Percentiles rank a stretch among this genome's conserved stretches.
phyloP scores from a whole-genome alignment of 2,888 invertebrate genomes.

The Ctenicera cuprea region DNA sequence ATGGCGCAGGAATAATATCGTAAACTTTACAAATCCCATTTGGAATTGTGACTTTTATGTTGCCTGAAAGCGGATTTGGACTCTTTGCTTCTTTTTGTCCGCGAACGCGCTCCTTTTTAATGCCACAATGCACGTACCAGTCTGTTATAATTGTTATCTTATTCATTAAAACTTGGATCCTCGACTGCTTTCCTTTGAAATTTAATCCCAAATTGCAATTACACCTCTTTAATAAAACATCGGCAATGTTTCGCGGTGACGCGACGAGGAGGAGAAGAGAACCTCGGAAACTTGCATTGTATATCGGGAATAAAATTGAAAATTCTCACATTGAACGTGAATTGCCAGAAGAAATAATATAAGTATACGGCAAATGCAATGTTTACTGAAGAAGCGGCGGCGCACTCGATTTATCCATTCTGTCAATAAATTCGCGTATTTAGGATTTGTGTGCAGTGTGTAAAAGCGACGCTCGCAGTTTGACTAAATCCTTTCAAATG shows the following conservation, averaged over 20 bases:
- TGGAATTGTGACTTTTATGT: slow-evolving; percentile 74
- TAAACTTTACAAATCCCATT: slow-evolving; percentile 74
- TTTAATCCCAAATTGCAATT: slow-evolving; percentile 28
- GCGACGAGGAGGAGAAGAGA: no score
- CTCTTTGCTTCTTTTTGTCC: slow-evolving; percentile 71
- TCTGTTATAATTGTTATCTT: slow-evolving; percentile 51
- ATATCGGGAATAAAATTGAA: neutral
- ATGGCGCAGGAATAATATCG: slow-evolving; percentile 73
- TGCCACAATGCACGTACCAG: slow-evolving; percentile 56
- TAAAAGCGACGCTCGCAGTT: slow-evolving; percentile 68
- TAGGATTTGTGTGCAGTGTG: slow-evolving; percentile 70
- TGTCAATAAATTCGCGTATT: slow-evolving; percentile 72
- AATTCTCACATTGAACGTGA: slow-evolving; percentile 1
- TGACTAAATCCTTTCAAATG: slow-evolving; percentile 72
- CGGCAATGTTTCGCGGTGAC: neutral
- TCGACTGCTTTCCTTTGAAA: neutral
- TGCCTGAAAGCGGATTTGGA: slow-evolving; percentile 72
- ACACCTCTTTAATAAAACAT: slow-evolving; percentile 13
- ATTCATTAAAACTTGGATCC: slow-evolving; percentile 47
- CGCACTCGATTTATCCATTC: slow-evolving; percentile 57
- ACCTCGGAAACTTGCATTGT: neutral
- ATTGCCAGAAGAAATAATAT: slow-evolving; percentile 39
- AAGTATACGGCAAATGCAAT: slow-evolving; percentile 42
- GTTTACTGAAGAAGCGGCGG: slow-evolving; percentile 51
- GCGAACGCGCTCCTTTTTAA: slow-evolving; percentile 58